phyloP scores from a whole-genome alignment of 2,888 invertebrate genomes.

The Acrocera orbiculus region DNA sequence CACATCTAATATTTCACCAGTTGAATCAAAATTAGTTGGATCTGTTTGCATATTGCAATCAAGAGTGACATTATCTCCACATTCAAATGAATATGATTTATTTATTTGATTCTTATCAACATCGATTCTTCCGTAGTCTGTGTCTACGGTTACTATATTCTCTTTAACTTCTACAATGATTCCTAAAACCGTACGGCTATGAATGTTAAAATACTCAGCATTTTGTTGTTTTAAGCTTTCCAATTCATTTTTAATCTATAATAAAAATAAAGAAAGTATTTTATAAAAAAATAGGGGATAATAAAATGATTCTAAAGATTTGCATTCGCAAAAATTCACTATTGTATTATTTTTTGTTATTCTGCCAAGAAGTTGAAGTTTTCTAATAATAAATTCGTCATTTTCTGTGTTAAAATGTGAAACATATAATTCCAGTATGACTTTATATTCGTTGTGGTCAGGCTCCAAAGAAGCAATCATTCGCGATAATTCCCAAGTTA shows the following conservation, averaged over 20 bases:
- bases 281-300: background rate
- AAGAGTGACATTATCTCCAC: conserved; percentile 52
- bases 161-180: conserved; percentile 16
- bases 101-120: conserved; percentile 43
- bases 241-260: conserved; percentile 17
- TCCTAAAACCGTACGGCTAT: conserved; percentile 21
- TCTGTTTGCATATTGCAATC: conserved; percentile 44
- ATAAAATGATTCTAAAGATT: background rate
- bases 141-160: conserved; percentile 21
- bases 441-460: too few species aligned
- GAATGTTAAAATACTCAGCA: conserved; percentile 21
- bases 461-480: too few species aligned
- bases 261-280: background rate
- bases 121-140: conserved; percentile 38
- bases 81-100: conserved; percentile 45
- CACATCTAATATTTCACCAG: conserved; percentile 41
- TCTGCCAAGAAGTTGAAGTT: too few species aligned
- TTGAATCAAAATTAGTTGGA: conserved; percentile 33
- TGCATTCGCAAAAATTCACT: background rate
- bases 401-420: too few species aligned
- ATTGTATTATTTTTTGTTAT: too few species aligned
- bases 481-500: too few species aligned
- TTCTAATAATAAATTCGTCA: too few species aligned
- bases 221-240: conserved; percentile 14
- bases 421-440: too few species aligned